phyloP scores from a whole-genome alignment of 1,140 invertebrate genomes.

The Pseudomyrmex sp. region DNA sequence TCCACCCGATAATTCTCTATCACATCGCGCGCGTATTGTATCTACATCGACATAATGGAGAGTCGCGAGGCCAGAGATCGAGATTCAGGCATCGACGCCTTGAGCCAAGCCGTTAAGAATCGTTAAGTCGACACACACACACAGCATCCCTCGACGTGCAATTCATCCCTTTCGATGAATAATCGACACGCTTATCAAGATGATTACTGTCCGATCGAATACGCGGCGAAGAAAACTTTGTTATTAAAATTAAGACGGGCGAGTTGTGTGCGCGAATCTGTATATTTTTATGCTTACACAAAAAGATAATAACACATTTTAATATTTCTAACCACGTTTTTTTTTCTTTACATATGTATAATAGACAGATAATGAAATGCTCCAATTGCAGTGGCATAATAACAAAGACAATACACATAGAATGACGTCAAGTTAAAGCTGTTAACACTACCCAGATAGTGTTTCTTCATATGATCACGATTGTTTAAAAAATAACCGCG shows the following conservation, averaged over 20 bases:
- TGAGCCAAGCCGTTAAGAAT: slow-evolving; percentile 39
- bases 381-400: slow-evolving; percentile 13
- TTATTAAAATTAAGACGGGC: not conserved
- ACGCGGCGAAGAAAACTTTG: not conserved
- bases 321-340: slow-evolving; percentile 19
- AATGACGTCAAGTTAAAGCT: slow-evolving; percentile 50
- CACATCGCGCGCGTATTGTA: slow-evolving; percentile 22
- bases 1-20: slow-evolving; percentile 50
- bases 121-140: not conserved
- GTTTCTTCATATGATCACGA: slow-evolving; percentile 25
- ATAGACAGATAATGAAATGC: slow-evolving; percentile 47
- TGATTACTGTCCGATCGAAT: not conserved
- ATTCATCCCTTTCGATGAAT: slow-evolving; percentile 34
- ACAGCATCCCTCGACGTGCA: not conserved
- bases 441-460: slow-evolving; percentile 64
- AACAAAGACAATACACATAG: slow-evolving; percentile 41
- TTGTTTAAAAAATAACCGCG: slow-evolving; percentile 72
- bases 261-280: no score
- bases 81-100: slow-evolving; percentile 37
- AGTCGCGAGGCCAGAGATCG: slow-evolving; percentile 19
- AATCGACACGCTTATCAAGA: slow-evolving; percentile 46
- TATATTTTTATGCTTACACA: no score
- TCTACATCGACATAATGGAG: slow-evolving; percentile 34
- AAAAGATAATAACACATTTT: slow-evolving; percentile 23
- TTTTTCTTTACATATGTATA: not conserved